Base-by-base conservation (phyloP, 2,888 invertebrate species). In the Hoplodrina blanda region DNA sequence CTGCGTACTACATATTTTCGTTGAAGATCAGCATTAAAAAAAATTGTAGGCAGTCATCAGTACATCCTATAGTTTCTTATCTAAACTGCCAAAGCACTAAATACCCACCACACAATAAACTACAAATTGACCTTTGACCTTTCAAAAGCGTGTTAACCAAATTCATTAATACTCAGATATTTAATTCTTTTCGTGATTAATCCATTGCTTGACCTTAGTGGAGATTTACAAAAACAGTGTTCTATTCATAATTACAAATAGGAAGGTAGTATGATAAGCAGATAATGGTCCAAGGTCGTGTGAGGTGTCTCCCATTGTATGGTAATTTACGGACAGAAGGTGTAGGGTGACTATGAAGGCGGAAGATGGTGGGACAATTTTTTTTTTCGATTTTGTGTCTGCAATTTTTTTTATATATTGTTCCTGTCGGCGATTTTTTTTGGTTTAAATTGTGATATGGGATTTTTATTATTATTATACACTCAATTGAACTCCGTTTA, bases 241-340 rank as follows among this genome's bases (percentile, higher is more conserved):
- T 64, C 66, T 81, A 75, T 81, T 80, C 81, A 80, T 84, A 87
- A 87, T 87, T 84, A 89, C 81, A 85, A 85, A 86, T 89, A 88
- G 89, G 89, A 88, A 91, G 91, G 89, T 86, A 85, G 59, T 49
- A 62, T 59, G 83, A 83, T 85, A 70, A 75, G 50, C 60, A 85
- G 84, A 84, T 84, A 81, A 81, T 67, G 64, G 61, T 71, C 81
- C 88, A 88, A 88, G 88, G 88, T 83, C 88, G 88, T 82, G 81
- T 78, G 88, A 88, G 85, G 77, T 81, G 83, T 76, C 76, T 74
- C 61, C 81, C 37, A 87, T 86, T 86, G 86, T 86, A 86, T 86
- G 87, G 69, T 80, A 86, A 86, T 86, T 56, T 62, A 49, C 76
- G 73, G 80, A 78, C 84, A 78, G 65, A 61, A 15, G 55, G 56